Evolutionary conservation across 2,888 invertebrate species (phyloP), one percentile per base, ranked within the genome.

Genomic region (Hydroisotoma schaefferi): DNA sequence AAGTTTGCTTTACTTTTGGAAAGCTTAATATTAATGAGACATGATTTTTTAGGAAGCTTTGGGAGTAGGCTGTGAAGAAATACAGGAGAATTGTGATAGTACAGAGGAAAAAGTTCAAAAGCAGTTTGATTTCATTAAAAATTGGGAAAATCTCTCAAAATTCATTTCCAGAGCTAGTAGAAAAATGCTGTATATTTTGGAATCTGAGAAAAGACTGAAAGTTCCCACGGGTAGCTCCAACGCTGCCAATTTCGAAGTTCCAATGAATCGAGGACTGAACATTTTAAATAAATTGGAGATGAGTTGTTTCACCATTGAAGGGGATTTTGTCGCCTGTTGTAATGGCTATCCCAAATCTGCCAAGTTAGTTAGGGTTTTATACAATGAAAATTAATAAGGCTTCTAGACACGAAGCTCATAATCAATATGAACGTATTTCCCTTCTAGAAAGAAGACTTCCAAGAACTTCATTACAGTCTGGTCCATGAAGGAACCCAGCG

Each of bases 401-500:
- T 49, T 49, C 28, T 38, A 57, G 38, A 44, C n/a, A 18, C 8
- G 44, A 55, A 49, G 49, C 43, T 37, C 22, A 28, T 25, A 43
- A 57, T 51, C 48, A 57, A 51, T 27, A 43, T 20, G 18, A 48
- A 18, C 43, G 6, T 40, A 44, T 43, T 47, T 61, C 15, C n/a
- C 46, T 48, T 59, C 55, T 40, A 63, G 58, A 37, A 69, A 65
- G 46, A 58, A 67, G 33, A 53, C 67, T 10, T 67, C 70, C 0
- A 69, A 69, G 47, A 69, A 68, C 52, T 48, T 71, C 23, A 56
- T 71, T 1, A 71, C 69, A 0, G 57, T 71, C 12, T 71, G 71
- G 71, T 61, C 66, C 22, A n/a, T 69, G 20, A 68, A 68, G 51
- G 71, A 71, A 46, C 71, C 71, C 1, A 69, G 68, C 38, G 61